These are phyloP conservation scores for Thunnus albacares DNA, from an alignment of 2,797 vertebrate genomes.

Conservation along the genomic window DNA sequence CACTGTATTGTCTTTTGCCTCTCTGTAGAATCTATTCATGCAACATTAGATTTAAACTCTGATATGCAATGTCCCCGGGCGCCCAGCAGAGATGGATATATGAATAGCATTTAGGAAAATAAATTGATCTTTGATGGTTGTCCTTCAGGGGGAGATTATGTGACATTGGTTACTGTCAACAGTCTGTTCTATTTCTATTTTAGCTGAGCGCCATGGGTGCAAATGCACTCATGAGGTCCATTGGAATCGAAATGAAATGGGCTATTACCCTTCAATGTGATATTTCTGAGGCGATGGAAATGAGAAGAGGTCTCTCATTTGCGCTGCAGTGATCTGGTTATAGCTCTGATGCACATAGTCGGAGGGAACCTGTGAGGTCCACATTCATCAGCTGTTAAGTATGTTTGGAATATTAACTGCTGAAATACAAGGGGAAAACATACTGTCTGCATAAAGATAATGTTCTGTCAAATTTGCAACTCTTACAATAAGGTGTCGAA, in stretches of 20 bases:
- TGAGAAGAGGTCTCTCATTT: slow-evolving; percentile 81
- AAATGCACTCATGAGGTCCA: slow-evolving; percentile 75
- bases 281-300: slow-evolving; percentile 78
- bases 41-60: slow-evolving; percentile 74
- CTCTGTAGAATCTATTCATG: slow-evolving; percentile 70
- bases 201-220: slow-evolving; percentile 71
- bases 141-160: slow-evolving; percentile 85
- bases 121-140: slow-evolving; percentile 86
- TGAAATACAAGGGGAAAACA: slow-evolving; percentile 32
- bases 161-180: slow-evolving; percentile 86
- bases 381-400: slow-evolving; percentile 74
- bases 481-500: slow-evolving; percentile 41
- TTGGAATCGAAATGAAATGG: slow-evolving; percentile 78
- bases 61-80: slow-evolving; percentile 74
- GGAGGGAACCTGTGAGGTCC: slow-evolving; percentile 53
- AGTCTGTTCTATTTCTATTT: slow-evolving; percentile 83
- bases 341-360: slow-evolving; percentile 70
- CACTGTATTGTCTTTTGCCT: slow-evolving; percentile 66
- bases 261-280: slow-evolving; percentile 82
- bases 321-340: slow-evolving; percentile 75
- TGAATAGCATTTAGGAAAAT: slow-evolving; percentile 84
- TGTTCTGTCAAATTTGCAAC: slow-evolving; percentile 35
- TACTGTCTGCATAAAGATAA: slow-evolving; percentile 39
- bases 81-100: slow-evolving; percentile 75
- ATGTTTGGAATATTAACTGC: slow-evolving; percentile 65